A percentile compares a stretch with the other conserved stretches of the same genome.
Conservation (phyloP, 2,888 invertebrate species). For the Acrobasis consociella region DNA sequence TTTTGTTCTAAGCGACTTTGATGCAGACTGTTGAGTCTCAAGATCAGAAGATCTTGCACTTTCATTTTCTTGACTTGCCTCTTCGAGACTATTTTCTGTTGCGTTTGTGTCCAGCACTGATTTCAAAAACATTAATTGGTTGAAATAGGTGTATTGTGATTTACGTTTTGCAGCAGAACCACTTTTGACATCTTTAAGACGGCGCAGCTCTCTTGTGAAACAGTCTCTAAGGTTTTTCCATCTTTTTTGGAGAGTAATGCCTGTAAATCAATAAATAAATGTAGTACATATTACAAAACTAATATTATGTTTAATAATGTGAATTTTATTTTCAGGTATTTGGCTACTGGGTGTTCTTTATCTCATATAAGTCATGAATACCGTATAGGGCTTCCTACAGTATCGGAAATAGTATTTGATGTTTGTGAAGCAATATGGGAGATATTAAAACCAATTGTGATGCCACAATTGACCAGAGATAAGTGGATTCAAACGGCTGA, state of each 20-base stretch:
- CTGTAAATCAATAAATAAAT: slow-evolving; percentile 30
- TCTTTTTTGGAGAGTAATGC: slow-evolving; percentile 38
- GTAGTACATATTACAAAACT: no score
- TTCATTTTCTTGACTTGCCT: no score
- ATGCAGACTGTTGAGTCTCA: no score
- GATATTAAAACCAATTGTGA: slow-evolving; percentile 29
- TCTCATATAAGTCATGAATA: slow-evolving; percentile 27
- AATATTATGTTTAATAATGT: slow-evolving; percentile 10
- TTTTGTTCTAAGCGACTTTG: no score
- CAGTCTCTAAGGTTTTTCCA: slow-evolving; percentile 40
- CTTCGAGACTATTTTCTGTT: no score
- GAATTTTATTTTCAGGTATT: slow-evolving; percentile 37
- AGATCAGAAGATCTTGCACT: no score
- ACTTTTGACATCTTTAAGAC: no score
- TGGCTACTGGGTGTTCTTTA: slow-evolving; percentile 40
- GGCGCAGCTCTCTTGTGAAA: slow-evolving; percentile 35
- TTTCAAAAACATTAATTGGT: no score
- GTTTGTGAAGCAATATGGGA: slow-evolving; percentile 37
- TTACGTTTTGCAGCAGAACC: no score
- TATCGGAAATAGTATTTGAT: slow-evolving; percentile 15
- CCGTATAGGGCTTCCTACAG: slow-evolving; percentile 32
- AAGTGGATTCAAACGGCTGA: slow-evolving; percentile 37
- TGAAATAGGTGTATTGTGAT: no score
- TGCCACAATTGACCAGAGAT: slow-evolving; percentile 35
- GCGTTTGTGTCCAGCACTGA: no score